Evolutionary conservation across 2,797 vertebrate genomes (phyloP).

Genomic region (Salmo trutta): DNA sequence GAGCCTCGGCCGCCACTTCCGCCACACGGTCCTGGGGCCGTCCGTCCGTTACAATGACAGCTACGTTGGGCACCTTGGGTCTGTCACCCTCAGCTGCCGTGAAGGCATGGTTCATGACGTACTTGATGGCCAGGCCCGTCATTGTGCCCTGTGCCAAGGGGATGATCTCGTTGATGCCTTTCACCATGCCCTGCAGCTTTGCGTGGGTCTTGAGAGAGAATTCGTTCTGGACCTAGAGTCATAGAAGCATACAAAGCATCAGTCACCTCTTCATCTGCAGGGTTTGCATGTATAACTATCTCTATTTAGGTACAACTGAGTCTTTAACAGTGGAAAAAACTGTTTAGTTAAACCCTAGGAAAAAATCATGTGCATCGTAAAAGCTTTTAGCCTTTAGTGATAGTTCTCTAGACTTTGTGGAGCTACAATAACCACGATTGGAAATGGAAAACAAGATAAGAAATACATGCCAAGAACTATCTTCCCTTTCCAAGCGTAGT

Average conservation of each 20-base stretch:
- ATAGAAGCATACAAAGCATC: neutral
- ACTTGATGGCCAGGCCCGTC: slow-evolving; percentile 96
- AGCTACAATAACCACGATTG: neutral
- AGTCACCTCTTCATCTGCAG: neutral
- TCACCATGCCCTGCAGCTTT: slow-evolving; percentile 82
- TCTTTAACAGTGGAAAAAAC: neutral
- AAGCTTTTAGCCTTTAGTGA: too few species aligned
- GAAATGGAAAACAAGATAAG: neutral
- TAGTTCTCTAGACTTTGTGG: neutral
- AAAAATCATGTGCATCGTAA: too few species aligned
- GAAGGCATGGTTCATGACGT: slow-evolving; percentile 91
- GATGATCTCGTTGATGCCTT: slow-evolving; percentile 86
- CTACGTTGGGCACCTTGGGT: slow-evolving; percentile 83
- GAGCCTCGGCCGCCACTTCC: slow-evolving; percentile 88
- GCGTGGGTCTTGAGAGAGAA: slow-evolving; percentile 89
- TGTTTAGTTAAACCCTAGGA: too few species aligned
- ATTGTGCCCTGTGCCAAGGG: slow-evolving; percentile 96
- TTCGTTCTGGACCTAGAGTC: slow-evolving; percentile 86
- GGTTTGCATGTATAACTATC: neutral
- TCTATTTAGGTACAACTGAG: neutral
- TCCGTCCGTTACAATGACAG: slow-evolving; percentile 91
- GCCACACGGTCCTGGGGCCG: slow-evolving; percentile 94
- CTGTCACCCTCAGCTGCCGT: slow-evolving; percentile 84
- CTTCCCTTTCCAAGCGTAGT: neutral
- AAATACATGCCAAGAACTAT: neutral